Evolutionary conservation across 1,140 invertebrate genomes (phyloP).

Genomic region (Pseudomyrmex dendroicus): DNA sequence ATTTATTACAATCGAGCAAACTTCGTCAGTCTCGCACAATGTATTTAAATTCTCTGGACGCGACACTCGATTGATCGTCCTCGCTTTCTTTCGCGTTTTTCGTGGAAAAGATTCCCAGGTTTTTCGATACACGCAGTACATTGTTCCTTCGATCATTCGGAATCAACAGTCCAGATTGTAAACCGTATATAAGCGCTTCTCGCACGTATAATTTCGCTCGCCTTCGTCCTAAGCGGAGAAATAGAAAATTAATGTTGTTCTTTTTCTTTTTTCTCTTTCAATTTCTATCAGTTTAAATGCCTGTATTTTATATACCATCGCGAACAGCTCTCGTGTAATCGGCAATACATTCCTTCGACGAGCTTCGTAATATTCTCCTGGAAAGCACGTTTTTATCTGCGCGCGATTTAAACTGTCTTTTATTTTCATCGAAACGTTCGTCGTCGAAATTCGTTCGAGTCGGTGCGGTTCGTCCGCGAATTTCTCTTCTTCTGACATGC

Average conservation of each 20-base stretch:
- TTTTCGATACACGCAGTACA: conserved; percentile 29
- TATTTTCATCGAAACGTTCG: background rate
- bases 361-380: background rate
- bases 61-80: background rate
- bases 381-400: background rate
- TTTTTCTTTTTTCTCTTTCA: background rate
- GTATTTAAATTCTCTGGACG: background rate
- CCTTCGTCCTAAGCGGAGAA: background rate
- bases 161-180: conserved; percentile 64
- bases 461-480: background rate
- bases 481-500: conserved; percentile 42
- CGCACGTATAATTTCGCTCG: conserved; percentile 58
- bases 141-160: conserved; percentile 45
- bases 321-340: conserved; percentile 27
- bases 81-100: background rate
- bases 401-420: background rate
- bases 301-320: conserved; percentile 25
- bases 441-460: background rate
- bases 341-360: conserved; percentile 9
- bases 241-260: background rate
- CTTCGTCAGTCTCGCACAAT: background rate
- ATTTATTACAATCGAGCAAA: conserved; percentile 11
- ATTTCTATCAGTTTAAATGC: background rate
- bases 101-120: background rate
- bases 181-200: conserved; percentile 63